Evolutionary conservation across 2,797 vertebrate species (phyloP), one percentile per base, ranked within the genome.

Genomic region (Enteromius paludinosus): DNA sequence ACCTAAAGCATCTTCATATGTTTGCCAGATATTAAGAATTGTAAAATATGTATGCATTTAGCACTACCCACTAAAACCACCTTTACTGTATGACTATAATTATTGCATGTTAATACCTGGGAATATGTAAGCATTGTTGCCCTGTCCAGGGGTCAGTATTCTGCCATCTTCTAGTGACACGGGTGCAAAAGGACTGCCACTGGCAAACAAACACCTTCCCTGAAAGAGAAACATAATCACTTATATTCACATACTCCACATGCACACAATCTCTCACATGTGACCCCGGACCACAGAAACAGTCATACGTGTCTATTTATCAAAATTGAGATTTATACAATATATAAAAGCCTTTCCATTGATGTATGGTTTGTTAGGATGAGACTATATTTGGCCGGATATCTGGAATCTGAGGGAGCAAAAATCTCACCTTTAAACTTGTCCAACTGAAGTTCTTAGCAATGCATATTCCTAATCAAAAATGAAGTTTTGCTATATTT

Each of bases 101-200:
- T 12, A 18, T 18, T 47, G 61, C 38, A 59, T 28, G 23, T 14
- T 1, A 54, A 38, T 65, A 98, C 98, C 98, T 95, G 98, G 98
- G 33, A 99, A 99, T 83, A 99, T 98, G 82, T 99, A 99, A 0
- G 96, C 97, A 0, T 99, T 99, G 93, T 99, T 99, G 15, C 98
- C 98, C 88, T 99, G 98, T 80, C 97, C 98, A 0, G 98, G 96
- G 23, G 92, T 97, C 88, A 97, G 92, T 66, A 95, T 90, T 1
- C 94, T 93, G 0, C 97, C 97, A 2, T 99, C 94, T 20, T 88
- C 92, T 75, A 99, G 91, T 70, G 93, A 96, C 81, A 99, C 98
- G 0, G 95, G 93, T 54, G 88, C 95, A 5, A 99, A 99, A 0
- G 98, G 98, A 84, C 98, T 99, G 59, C 98, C 98, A 3, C 98